These are phyloP conservation scores for Copidosoma floridanum DNA, from an alignment of 1,140 invertebrate species.

Conservation along the genomic window DNA sequence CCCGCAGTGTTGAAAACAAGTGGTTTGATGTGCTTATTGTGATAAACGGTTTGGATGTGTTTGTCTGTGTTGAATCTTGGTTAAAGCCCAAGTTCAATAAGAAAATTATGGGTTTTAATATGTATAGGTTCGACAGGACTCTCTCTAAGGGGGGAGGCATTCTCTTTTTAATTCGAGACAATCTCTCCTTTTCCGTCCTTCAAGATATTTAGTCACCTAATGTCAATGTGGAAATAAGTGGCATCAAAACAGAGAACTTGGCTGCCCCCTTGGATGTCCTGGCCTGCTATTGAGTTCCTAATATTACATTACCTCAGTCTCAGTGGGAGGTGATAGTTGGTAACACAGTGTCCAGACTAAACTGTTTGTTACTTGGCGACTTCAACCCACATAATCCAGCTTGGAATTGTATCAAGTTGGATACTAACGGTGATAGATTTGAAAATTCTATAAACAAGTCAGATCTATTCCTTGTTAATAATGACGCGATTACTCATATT, in stretches of 20 bases:
- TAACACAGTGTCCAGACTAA: too few species aligned
- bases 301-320: background rate
- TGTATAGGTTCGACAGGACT: too few species aligned
- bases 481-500: background rate
- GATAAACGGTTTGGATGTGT: too few species aligned
- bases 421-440: background rate
- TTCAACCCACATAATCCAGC: background rate
- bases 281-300: conserved; percentile 16
- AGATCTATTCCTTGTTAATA: background rate
- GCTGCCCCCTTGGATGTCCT: background rate
- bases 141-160: too few species aligned
- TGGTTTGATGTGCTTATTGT: too few species aligned
- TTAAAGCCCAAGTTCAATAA: too few species aligned
- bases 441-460: background rate
- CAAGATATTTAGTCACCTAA: background rate
- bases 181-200: background rate
- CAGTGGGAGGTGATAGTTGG: conserved; percentile 9
- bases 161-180: too few species aligned
- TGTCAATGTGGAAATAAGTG: background rate
- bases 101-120: too few species aligned
- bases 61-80: too few species aligned
- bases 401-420: background rate
- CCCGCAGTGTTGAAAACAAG: too few species aligned
- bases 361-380: background rate
- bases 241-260: too few species aligned